These are phyloP conservation scores for Crocodylus rhombifer DNA, from an alignment of 2,797 vertebrate genomes.

Conservation along the genomic window DNA sequence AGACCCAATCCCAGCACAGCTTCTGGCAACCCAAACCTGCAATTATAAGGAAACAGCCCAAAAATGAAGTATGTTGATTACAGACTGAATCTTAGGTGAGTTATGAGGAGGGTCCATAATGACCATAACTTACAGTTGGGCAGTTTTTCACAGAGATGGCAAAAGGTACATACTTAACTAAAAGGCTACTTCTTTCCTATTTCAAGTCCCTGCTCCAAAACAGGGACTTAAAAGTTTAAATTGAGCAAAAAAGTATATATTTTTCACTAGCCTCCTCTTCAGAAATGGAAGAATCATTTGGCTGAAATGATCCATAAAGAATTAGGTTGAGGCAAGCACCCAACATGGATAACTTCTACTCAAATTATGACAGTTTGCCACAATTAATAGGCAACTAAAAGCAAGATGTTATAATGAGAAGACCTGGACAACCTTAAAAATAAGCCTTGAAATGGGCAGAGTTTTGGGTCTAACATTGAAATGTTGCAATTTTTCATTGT, in stretches of 20 bases:
- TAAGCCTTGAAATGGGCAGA: not conserved
- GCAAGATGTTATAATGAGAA: not conserved
- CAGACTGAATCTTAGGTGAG: too few species aligned
- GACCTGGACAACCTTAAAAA: not conserved
- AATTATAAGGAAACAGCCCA: too few species aligned
- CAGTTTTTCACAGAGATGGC: not conserved
- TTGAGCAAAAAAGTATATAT: not conserved
- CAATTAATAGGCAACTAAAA: not conserved
- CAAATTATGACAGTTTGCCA: not conserved
- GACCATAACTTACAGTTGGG: not conserved
- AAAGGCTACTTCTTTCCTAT: not conserved
- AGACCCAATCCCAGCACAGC: too few species aligned
- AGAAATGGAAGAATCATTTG: fast-evolving
- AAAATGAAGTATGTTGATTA: too few species aligned
- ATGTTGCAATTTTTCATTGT: not conserved
- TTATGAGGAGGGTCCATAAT: too few species aligned
- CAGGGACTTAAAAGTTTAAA: not conserved
- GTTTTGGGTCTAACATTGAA: not conserved
- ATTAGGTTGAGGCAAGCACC: not conserved
- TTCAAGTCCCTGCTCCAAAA: not conserved
- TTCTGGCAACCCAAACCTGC: too few species aligned
- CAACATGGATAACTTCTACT: not conserved
- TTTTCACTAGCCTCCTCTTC: not conserved
- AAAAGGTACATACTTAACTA: not conserved
- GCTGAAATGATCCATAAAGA: constrained; percentile 8